phyloP scores from a whole-genome alignment of 2,888 invertebrate genomes.

The Caenorhabditis doughertyi region DNA sequence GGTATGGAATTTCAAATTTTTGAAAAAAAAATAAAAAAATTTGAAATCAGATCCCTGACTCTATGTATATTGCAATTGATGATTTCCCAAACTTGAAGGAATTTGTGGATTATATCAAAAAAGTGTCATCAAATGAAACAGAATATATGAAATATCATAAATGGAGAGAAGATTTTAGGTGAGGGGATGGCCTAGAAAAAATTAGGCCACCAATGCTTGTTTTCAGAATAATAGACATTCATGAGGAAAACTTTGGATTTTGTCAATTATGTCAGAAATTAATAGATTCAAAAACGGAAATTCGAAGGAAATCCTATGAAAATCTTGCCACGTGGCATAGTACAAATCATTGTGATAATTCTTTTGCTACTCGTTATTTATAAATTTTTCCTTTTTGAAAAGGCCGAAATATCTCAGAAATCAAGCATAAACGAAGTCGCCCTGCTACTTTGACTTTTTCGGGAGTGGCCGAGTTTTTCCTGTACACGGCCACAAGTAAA shows the following conservation, averaged over 20 bases:
- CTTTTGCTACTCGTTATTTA: conserved; percentile 14
- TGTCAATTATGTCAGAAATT: conserved; percentile 29
- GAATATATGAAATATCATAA: conserved; percentile 68
- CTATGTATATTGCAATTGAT: conserved; percentile 65
- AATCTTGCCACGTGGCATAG: conserved; percentile 7
- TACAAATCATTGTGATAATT: conserved; percentile 19
- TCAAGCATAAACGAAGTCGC: too few relatives aligned
- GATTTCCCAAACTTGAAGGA: conserved; percentile 63
- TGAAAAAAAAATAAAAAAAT: background rate
- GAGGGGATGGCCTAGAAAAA: too few relatives aligned
- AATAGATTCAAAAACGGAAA: too few relatives aligned
- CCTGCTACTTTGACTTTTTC: too few relatives aligned
- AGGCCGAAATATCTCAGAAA: too few relatives aligned
- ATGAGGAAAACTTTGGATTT: conserved; percentile 12
- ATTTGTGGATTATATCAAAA: conserved; percentile 49
- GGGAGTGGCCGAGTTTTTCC: too few relatives aligned
- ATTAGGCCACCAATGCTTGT: too few relatives aligned
- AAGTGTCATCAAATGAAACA: conserved; percentile 45
- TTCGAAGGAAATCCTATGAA: conserved; percentile 3
- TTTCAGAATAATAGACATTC: conserved; percentile 8
- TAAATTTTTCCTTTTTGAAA: background rate
- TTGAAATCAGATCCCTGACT: conserved; percentile 69
- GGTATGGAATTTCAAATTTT: conserved; percentile 4
- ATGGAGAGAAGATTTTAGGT: conserved; percentile 64
- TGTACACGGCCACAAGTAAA: too few relatives aligned